A percentile compares a stretch with the other conserved stretches of the same genome.
These are phyloP conservation scores for Lepidochitona cinerea DNA, from an alignment of 2,888 invertebrate genomes.

Conservation along the genomic window DNA sequence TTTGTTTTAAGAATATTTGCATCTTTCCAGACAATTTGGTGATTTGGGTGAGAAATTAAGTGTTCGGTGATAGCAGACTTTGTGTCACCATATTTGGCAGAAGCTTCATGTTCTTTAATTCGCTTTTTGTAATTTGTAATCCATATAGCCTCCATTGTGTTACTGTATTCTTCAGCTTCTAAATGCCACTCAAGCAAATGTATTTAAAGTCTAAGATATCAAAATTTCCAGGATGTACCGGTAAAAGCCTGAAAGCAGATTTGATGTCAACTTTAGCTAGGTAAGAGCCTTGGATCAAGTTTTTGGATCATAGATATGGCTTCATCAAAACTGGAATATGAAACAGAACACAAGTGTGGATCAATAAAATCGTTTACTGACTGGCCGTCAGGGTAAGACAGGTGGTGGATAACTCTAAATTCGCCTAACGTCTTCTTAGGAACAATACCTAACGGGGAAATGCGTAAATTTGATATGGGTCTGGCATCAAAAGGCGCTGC, in stretches of 20 bases:
- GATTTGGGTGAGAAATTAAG: too few species aligned
- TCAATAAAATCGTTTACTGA: slow-evolving; percentile 22
- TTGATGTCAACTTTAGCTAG: slow-evolving; percentile 27
- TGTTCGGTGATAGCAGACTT: slow-evolving; percentile 10
- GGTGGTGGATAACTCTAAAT: slow-evolving; percentile 26
- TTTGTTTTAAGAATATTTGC: too few species aligned
- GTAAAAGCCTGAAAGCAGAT: slow-evolving; percentile 27
- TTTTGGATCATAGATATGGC: slow-evolving; percentile 13
- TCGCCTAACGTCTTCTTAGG: slow-evolving; percentile 17
- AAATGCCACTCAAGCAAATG: too few species aligned
- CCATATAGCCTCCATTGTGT: too few species aligned
- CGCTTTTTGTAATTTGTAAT: too few species aligned
- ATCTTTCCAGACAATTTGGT: too few species aligned
- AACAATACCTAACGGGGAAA: slow-evolving; percentile 23
- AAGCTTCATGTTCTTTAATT: too few species aligned
- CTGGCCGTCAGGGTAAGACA: slow-evolving; percentile 15
- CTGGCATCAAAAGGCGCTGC: background rate
- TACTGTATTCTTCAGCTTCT: too few species aligned
- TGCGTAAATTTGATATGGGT: background rate
- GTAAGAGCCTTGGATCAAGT: slow-evolving; percentile 5
- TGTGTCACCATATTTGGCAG: slow-evolving; percentile 24
- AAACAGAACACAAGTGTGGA: slow-evolving; percentile 1
- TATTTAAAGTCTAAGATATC: slow-evolving; percentile 22
- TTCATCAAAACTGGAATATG: slow-evolving; percentile 10
- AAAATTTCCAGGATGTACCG: slow-evolving; percentile 25